Conservation (phyloP, 2,888 invertebrate species). For the Phengaris arion region DNA sequence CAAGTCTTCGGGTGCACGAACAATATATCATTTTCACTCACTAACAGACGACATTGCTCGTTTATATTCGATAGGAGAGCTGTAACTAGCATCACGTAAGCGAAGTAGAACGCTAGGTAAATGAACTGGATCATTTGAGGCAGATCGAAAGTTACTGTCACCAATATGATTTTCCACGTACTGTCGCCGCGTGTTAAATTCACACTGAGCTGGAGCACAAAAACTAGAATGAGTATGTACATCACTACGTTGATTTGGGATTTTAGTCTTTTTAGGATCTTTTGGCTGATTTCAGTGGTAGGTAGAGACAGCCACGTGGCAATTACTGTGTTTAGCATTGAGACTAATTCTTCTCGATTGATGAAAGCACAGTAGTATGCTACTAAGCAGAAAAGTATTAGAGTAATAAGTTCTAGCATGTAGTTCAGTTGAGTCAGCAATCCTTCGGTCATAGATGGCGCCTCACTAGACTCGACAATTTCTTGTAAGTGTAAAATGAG, state of each 20-base stretch:
- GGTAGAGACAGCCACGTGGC: constrained; percentile 46
- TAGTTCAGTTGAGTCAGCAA: constrained; percentile 61
- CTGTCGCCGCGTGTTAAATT: constrained; percentile 53
- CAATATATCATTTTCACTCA: constrained; percentile 22
- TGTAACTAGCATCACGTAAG: constrained; percentile 51
- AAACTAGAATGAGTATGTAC: constrained; percentile 41
- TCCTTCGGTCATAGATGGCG: constrained; percentile 48
- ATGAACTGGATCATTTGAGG: constrained; percentile 61
- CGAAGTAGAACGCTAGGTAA: constrained; percentile 52
- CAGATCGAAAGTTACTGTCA: constrained; percentile 52
- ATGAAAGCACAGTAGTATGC: constrained; percentile 52
- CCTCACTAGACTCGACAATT: constrained; percentile 45
- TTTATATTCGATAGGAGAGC: constrained; percentile 51
- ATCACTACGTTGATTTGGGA: constrained; percentile 46
- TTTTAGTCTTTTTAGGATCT: constrained; percentile 45
- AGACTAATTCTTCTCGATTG: constrained; percentile 52
- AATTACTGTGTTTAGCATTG: constrained; percentile 53
- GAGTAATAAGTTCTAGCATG: constrained; percentile 50
- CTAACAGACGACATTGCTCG: constrained; percentile 44
- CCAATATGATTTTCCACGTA: constrained; percentile 59
- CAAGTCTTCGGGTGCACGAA: constrained; percentile 40
- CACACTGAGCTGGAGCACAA: constrained; percentile 48
- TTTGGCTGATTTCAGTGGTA: constrained; percentile 41
- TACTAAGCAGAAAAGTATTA: constrained; percentile 47
- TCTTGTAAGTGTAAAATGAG: constrained; percentile 50